A percentile compares a stretch with the other conserved stretches of the same genome.
These are phyloP conservation scores for Amphipoea oculea DNA, from an alignment of 2,888 invertebrate genomes.

Conservation along the genomic window DNA sequence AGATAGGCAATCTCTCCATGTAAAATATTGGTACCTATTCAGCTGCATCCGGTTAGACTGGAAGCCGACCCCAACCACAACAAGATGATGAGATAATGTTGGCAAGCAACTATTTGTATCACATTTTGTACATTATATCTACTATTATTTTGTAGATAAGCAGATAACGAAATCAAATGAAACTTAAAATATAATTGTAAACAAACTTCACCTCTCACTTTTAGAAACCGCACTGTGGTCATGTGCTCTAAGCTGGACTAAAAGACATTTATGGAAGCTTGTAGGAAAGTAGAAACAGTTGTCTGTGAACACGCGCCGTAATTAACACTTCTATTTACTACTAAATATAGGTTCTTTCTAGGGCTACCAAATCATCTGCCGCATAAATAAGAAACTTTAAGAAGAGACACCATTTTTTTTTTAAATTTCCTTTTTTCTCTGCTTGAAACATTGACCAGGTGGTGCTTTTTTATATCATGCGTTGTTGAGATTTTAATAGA, in stretches of 20 bases:
- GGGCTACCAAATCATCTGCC: conserved; percentile 17
- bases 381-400: not conserved
- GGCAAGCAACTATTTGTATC: not conserved
- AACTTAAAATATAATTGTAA: conserved; percentile 18
- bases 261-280: conserved; percentile 57
- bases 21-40: too few species aligned
- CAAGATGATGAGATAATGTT: not conserved
- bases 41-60: too few species aligned
- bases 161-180: not conserved
- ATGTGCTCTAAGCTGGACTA: conserved; percentile 27
- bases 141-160: too few species aligned
- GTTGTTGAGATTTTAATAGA: not conserved
- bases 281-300: conserved; percentile 63
- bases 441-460: not conserved
- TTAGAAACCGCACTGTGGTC: conserved; percentile 48
- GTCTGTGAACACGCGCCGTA: conserved; percentile 54
- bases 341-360: conserved; percentile 50
- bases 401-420: too few species aligned
- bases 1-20: too few species aligned
- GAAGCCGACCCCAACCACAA: too few species aligned
- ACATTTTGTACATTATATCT: not conserved
- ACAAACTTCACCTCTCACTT: conserved; percentile 49
- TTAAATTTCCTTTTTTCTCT: too few species aligned
- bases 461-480: not conserved
- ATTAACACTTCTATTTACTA: conserved; percentile 57